phyloP scores from a whole-genome alignment of 2,797 vertebrate species.

The Alfaro cultratus region DNA sequence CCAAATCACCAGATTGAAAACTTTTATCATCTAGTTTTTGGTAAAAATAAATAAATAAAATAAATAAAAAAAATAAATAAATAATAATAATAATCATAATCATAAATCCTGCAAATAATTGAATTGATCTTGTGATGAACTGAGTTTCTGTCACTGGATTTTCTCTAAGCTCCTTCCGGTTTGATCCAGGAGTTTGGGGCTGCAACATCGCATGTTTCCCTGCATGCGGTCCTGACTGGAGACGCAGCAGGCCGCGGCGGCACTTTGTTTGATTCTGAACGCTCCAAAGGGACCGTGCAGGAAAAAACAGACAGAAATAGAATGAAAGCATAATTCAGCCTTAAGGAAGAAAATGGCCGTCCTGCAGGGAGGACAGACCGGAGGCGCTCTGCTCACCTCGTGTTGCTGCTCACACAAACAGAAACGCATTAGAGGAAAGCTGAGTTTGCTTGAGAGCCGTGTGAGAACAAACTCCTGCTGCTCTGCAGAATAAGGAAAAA shows the following conservation, averaged over 20 bases:
- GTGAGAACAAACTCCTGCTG: conserved; percentile 4
- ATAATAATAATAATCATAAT: no score
- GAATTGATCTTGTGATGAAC: no score
- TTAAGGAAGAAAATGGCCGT: conserved; percentile 52
- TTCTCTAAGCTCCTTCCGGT: conserved; percentile 1
- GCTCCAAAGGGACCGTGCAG: conserved; percentile 20
- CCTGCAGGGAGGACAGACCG: conserved; percentile 49
- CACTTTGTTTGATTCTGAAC: conserved; percentile 54
- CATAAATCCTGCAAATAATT: no score
- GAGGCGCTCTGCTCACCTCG: conserved; percentile 65
- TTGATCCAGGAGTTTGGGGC: conserved; percentile 4
- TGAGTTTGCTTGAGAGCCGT: not conserved
- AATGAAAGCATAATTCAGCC: conserved; percentile 50
- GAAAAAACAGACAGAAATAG: conserved; percentile 46
- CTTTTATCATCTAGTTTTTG: no score
- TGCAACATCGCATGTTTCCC: conserved; percentile 12
- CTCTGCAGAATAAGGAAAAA: conserved; percentile 6
- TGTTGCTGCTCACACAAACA: conserved; percentile 68
- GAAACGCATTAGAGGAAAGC: conserved; percentile 62
- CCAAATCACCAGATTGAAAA: no score
- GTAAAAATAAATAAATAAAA: no score
- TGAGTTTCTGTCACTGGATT: not conserved
- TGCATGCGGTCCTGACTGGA: conserved; percentile 33
- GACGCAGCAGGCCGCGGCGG: conserved; percentile 35
- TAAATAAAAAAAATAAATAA: no score